Conservation (phyloP, 2,888 invertebrate genomes). For the Spatulosminthurus flaviceps region DNA sequence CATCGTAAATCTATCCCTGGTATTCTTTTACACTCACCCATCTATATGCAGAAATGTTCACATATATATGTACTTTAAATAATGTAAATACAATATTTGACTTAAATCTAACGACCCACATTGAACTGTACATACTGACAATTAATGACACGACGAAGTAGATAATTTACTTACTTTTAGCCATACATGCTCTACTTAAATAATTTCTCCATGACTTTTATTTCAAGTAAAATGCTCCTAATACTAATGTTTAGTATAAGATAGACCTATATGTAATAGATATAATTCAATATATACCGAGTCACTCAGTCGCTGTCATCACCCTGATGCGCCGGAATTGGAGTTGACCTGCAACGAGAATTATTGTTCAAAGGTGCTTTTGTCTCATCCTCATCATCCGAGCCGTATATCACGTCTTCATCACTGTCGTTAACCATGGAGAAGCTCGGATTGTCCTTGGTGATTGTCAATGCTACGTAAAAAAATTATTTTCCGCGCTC, state of each 20-base stretch:
- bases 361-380: slow-evolving; percentile 73
- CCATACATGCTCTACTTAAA: slow-evolving; percentile 2
- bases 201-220: background rate
- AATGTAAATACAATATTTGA: too few relatives aligned
- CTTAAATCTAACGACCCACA: too few relatives aligned
- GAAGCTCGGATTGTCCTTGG: slow-evolving; percentile 96
- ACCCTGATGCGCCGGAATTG: slow-evolving; percentile 25
- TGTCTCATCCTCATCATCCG: slow-evolving; percentile 76
- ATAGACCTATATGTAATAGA: too few relatives aligned
- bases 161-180: background rate
- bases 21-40: too few relatives aligned
- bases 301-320: slow-evolving; percentile 52
- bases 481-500: background rate
- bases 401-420: slow-evolving; percentile 94
- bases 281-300: background rate
- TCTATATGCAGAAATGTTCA: too few relatives aligned
- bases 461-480: slow-evolving; percentile 82
- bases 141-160: background rate
- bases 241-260: too few relatives aligned
- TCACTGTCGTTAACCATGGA: slow-evolving; percentile 99
- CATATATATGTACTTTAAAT: too few relatives aligned
- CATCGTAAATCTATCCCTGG: too few relatives aligned
- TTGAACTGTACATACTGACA: background rate
- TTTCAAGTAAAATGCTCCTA: too few relatives aligned
- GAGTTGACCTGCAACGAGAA: slow-evolving; percentile 28